Conservation (phyloP, 2,113 vertebrate genomes). For the Lamprologus tigripictilis region DNA sequence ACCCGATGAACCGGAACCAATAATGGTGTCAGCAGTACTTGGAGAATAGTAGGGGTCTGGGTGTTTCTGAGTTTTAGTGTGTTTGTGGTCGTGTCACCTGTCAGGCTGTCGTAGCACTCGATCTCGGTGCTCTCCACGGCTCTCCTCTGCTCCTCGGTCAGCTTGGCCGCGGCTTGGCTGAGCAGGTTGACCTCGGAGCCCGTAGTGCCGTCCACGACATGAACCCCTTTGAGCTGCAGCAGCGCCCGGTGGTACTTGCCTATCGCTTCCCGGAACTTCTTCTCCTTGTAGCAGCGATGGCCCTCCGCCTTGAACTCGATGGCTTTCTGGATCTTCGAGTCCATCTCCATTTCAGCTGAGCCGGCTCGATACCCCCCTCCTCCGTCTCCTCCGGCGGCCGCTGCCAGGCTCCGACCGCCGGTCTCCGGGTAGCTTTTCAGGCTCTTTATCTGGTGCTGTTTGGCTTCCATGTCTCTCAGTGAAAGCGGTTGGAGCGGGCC, state of each 20-base stretch:
- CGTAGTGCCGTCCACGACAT: constrained; percentile 70
- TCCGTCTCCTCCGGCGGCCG: constrained; percentile 65
- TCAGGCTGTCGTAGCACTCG: constrained; percentile 89
- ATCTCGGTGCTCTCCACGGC: constrained; percentile 86
- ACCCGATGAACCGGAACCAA: constrained; percentile 28
- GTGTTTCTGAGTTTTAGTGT: not conserved
- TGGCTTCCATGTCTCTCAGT: constrained; percentile 75
- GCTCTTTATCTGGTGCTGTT: constrained; percentile 70
- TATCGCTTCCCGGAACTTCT: constrained; percentile 90
- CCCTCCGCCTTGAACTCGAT: constrained; percentile 87
- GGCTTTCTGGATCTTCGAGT: constrained; percentile 82
- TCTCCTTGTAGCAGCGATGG: constrained; percentile 87
- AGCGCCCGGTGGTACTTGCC: constrained; percentile 90
- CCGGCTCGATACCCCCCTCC: constrained; percentile 46
- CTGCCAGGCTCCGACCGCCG: constrained; percentile 75
- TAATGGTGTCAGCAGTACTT: constrained; percentile 2
- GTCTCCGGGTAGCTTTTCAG: constrained; percentile 73
- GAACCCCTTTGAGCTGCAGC: constrained; percentile 85
- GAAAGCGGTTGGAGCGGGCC: constrained; percentile 64
- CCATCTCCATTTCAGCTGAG: constrained; percentile 75
- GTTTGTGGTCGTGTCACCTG: constrained; percentile 65
- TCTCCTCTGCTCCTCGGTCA: constrained; percentile 83
- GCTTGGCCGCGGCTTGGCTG: constrained; percentile 58
- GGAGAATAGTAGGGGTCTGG: not conserved
- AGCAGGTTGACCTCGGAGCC: constrained; percentile 72